Base-by-base conservation (phyloP, 35 echinoderm and acorn worm species). In the Chiridota heheva region DNA sequence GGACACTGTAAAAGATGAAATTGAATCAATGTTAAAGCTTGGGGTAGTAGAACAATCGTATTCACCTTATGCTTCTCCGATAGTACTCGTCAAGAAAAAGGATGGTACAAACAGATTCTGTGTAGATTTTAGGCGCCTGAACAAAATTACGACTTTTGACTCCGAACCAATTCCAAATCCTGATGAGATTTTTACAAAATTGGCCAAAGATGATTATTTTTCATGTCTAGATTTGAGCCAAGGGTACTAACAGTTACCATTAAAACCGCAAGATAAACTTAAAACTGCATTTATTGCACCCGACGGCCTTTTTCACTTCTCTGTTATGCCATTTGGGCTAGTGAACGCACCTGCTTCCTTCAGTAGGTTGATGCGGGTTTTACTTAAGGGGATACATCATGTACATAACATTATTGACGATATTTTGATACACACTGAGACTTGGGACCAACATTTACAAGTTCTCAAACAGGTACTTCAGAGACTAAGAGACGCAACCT, bases 81-180 rank as follows among this genome's bases (percentile, higher is more conserved):
- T 89, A 15, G 86, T 89, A 2, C 37, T 90, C 1, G 71, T 85
- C 5, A 76, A 73, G 56, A 84, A 90, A 53, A 41, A 38, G 63
- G 70, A 90, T 84, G 88, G 80, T 46, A 41, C 30, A 12, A 77
- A 85, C 45, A 57, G 88, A 37, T 90, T 77, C 40, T 90, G 87
- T 49, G 35, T 65, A 36, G 87, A 84, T 34, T 76, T 60, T 32
- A 41, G 63, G 16, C 69, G 60, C 31, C 13, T 91, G 0, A 91
- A 86, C 33, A 43, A 29, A 8, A 60, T 85, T 44, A 84, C 80
- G 3, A 38, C 66, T 1, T 67, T 82, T 51, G 47, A 77, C 61
- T 41, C 82, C 20, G 82, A 85, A 37, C 82, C 82, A 32, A 85
- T 85, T 7, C 69, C 82, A 36, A 46, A 85, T 60, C 70, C 18